Evolutionary conservation across 2,797 vertebrate species (phyloP), one percentile per base, ranked within the genome.

Genomic region (Silurus aristotelis): DNA sequence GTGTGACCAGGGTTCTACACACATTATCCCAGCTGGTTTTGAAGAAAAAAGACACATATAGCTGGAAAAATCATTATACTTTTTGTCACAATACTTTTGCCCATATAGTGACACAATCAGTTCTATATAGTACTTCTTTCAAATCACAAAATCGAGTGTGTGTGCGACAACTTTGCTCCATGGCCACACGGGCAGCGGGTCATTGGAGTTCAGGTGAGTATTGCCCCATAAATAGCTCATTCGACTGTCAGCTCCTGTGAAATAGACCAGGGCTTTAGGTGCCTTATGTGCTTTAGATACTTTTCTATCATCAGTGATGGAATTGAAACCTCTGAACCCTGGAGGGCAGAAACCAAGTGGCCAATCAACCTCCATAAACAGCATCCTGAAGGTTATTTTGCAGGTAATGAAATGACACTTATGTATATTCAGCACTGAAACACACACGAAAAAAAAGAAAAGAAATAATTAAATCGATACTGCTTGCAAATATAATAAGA

Each of bases 301-400:
- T 80, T 80, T 80, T 80, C 77, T 80, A n/a, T 71, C 81, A 83
- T 72, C 81, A 83, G 38, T 83, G 67, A 83, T 71, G 67, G 81
- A 68, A 72, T 83, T 71, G 27, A 61, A 72, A 72, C 56, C 81
- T 72, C 68, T 61, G 68, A 80, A 52, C 78, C 63, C 15, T 55
- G 8, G 14, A 52, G 46, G 78, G 78, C 78, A 66, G 17, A 52
- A 80, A 66, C n/a, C 63, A 52, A 66, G 61, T 25, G 22, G 5
- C 61, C 15, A 52, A 66, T 80, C 78, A 66, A 66, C 63, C 22
- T 48, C 78, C n/a, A 80, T 66, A 52, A 52, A 67, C 78, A 80
- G 52, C 63, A 80, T 55, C 48, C 0, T 52, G 63, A 55, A 80
- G 61, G 63, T 66, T 67, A 80, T 66, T 66, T 67, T 15, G 6